Evolutionary conservation across 2,797 vertebrate genomes (phyloP).

Genomic region (Falco biarmicus): DNA sequence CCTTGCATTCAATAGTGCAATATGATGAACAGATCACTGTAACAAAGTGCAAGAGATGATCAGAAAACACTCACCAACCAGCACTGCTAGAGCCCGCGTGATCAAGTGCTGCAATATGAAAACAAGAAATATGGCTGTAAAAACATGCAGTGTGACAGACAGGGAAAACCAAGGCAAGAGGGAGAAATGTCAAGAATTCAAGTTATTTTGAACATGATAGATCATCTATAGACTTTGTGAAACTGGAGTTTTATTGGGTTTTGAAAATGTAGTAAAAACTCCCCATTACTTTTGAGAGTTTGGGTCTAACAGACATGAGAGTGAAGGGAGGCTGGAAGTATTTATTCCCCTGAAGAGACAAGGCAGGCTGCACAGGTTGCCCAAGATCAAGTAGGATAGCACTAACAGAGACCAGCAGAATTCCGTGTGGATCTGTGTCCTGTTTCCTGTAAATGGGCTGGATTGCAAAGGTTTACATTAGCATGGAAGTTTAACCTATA

Average conservation of each 20-base stretch:
- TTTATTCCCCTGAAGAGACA: background rate
- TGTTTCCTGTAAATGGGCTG: background rate
- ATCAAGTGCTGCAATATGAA: background rate
- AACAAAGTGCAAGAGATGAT: background rate
- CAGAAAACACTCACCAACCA: background rate
- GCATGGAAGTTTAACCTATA: background rate
- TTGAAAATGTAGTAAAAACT: background rate
- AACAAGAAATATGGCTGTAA: background rate
- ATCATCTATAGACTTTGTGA: background rate
- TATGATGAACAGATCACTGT: background rate
- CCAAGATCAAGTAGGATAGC: background rate
- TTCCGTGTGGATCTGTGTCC: background rate
- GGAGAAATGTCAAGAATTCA: background rate
- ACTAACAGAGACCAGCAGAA: background rate
- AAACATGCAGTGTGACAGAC: background rate
- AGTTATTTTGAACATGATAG: background rate
- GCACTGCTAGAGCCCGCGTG: fast-evolving
- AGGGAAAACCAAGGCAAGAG: background rate
- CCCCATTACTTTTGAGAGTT: background rate
- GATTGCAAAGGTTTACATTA: background rate
- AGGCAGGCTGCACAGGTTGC: background rate
- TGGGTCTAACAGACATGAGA: background rate
- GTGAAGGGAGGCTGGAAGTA: background rate
- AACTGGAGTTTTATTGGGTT: background rate
- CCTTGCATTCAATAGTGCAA: slow-evolving; percentile 46